These are phyloP conservation scores for Sterna hirundo DNA, from an alignment of 2,113 vertebrate genomes.

Conservation along the genomic window DNA sequence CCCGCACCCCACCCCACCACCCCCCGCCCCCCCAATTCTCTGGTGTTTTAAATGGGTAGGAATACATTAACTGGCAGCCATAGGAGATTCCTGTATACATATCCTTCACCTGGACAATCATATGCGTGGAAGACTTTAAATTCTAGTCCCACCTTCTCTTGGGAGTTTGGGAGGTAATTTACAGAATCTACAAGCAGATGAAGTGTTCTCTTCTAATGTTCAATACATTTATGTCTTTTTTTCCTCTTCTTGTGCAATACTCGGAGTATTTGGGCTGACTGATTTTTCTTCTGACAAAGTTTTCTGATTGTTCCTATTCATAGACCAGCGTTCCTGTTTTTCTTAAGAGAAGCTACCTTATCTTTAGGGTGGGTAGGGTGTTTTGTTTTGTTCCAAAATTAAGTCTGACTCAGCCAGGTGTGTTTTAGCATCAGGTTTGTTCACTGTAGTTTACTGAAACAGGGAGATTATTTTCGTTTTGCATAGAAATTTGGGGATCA, in stretches of 20 bases:
- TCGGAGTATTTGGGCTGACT: background rate
- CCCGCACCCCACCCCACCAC: background rate
- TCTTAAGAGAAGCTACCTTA: conserved; percentile 9
- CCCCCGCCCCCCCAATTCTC: background rate
- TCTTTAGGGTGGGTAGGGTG: conserved; percentile 11
- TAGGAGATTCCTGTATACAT: background rate
- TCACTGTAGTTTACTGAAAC: conserved; percentile 1
- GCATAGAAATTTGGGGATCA: conserved; percentile 5
- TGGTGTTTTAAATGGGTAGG: background rate
- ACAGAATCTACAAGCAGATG: background rate
- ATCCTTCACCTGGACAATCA: background rate
- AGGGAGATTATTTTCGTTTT: conserved; percentile 16
- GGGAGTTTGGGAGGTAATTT: background rate
- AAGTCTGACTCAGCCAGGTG: conserved; percentile 41
- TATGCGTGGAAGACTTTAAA: background rate
- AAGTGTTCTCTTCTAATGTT: background rate
- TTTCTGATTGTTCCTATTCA: background rate
- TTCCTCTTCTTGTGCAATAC: background rate
- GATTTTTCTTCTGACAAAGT: background rate
- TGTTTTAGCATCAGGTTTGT: conserved; percentile 31
- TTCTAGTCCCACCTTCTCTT: background rate
- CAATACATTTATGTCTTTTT: background rate
- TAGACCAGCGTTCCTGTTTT: conserved; percentile 21
- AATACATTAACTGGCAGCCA: background rate
- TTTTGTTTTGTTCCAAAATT: conserved; percentile 44